phyloP scores from a whole-genome alignment of 1,140 invertebrate genomes.

The Metaphire vulgaris region DNA sequence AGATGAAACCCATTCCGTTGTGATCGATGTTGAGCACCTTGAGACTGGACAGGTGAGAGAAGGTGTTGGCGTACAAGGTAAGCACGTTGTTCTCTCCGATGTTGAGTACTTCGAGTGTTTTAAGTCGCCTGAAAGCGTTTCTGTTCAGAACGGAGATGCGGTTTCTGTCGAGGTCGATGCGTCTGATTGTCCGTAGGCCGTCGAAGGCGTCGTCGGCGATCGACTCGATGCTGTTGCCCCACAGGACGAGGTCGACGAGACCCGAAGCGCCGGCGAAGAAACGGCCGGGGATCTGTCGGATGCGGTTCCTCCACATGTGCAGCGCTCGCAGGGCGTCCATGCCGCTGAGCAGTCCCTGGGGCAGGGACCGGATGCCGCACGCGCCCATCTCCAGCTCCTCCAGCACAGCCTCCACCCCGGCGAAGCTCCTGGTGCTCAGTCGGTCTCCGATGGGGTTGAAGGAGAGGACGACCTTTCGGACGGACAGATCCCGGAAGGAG shows the following conservation, averaged over 20 bases:
- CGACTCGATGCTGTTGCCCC: conserved; percentile 22
- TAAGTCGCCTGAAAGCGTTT: neutral
- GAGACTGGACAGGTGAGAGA: conserved; percentile 63
- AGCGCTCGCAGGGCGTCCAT: conserved; percentile 15
- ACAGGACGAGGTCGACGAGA: conserved; percentile 21
- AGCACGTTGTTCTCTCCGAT: conserved; percentile 64
- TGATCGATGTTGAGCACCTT: conserved; percentile 63
- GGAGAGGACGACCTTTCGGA: conserved; percentile 25
- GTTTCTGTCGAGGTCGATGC: conserved; percentile 26
- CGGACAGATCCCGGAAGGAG: conserved; percentile 17
- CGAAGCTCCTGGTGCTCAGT: conserved; percentile 7
- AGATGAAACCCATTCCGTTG: conserved; percentile 65
- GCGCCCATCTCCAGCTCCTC: conserved; percentile 25
- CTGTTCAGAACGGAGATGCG: conserved; percentile 4
- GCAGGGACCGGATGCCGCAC: conserved; percentile 14
- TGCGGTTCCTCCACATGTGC: conserved; percentile 21
- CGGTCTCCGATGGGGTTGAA: conserved; percentile 25
- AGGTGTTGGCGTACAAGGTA: conserved; percentile 60
- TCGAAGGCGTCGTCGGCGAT: conserved; percentile 18
- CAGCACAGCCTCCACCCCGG: conserved; percentile 5
- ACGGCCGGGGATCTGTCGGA: conserved; percentile 13
- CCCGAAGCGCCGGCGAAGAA: conserved; percentile 22
- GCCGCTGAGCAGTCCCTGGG: conserved; percentile 4
- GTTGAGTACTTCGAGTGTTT: conserved; percentile 58
- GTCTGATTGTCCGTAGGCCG: conserved; percentile 16